Conservation (phyloP, 2,888 invertebrate species). For the Drosophila fulvimacula region DNA sequence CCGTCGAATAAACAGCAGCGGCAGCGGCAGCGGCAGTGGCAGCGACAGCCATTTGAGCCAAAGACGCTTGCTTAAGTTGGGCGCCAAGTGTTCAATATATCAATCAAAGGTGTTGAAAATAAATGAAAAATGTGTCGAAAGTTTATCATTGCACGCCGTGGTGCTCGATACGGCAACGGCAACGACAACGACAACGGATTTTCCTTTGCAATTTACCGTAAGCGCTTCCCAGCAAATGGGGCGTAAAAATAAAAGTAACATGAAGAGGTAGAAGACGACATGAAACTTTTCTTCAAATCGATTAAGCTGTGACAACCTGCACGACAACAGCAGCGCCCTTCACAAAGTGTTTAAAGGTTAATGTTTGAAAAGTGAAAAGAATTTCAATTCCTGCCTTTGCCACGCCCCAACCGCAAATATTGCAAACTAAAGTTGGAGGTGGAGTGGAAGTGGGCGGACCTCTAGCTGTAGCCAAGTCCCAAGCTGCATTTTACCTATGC, state of each 20-base stretch:
- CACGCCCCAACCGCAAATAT: constrained; percentile 52
- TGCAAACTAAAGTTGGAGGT: background rate
- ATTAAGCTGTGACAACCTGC: constrained; percentile 73
- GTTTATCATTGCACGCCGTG: constrained; percentile 72
- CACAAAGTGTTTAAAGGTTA: constrained; percentile 67
- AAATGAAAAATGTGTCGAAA: constrained; percentile 83
- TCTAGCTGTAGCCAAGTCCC: constrained; percentile 26
- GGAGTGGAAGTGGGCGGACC: background rate
- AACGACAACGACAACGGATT: constrained; percentile 42
- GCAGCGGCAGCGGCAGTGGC: constrained; percentile 6
- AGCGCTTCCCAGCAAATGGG: constrained; percentile 64
- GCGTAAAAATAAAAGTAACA: constrained; percentile 73
- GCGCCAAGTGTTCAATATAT: constrained; percentile 80
- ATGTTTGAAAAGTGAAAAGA: constrained; percentile 72
- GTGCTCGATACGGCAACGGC: constrained; percentile 9
- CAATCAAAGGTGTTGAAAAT: constrained; percentile 83
- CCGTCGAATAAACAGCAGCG: constrained; percentile 44
- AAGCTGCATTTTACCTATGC: constrained; percentile 64
- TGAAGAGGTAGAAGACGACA: constrained; percentile 52
- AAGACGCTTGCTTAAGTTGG: constrained; percentile 67
- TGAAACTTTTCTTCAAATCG: constrained; percentile 75
- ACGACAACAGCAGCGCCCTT: constrained; percentile 37
- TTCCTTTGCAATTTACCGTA: constrained; percentile 55
- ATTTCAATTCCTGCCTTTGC: constrained; percentile 28
- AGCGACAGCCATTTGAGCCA: constrained; percentile 35